A percentile compares a stretch with the other conserved stretches of the same genome.
These are phyloP conservation scores for Epistrophella euchroma DNA, from an alignment of 2,888 invertebrate species.

Conservation along the genomic window DNA sequence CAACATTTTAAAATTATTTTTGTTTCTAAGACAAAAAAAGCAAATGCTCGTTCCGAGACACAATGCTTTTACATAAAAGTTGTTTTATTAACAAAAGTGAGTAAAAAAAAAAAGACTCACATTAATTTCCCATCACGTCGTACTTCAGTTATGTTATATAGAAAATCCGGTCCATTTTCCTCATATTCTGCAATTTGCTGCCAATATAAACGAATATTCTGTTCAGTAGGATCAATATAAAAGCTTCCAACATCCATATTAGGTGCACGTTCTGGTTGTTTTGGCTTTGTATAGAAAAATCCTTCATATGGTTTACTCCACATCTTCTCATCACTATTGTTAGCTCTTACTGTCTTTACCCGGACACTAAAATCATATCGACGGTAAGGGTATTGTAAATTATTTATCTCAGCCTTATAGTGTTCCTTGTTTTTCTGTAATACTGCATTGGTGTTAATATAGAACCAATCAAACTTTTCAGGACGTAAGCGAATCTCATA, in stretches of 20 bases:
- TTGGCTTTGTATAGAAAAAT: constrained; percentile 86
- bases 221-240: constrained; percentile 86
- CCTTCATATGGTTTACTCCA: constrained; percentile 89
- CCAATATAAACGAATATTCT: constrained; percentile 91
- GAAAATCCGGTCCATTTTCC: constrained; percentile 90
- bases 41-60: too few species aligned
- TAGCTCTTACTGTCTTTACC: constrained; percentile 86
- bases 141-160: constrained; percentile 86
- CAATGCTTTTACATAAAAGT: too few species aligned
- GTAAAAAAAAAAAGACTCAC: constrained; percentile 77
- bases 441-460: constrained; percentile 57
- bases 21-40: too few species aligned
- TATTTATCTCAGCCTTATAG: constrained; percentile 78
- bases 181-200: constrained; percentile 88
- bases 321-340: constrained; percentile 84
- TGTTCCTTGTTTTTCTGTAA: constrained; percentile 74
- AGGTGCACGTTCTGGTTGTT: constrained; percentile 88
- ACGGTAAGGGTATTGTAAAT: constrained; percentile 79
- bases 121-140: constrained; percentile 77
- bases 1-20: too few species aligned
- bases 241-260: constrained; percentile 90
- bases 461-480: constrained; percentile 73
- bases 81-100: neutral
- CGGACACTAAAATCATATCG: constrained; percentile 90
- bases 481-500: constrained; percentile 80